Evolutionary conservation across 2,888 invertebrate genomes (phyloP).

Genomic region (Boloria selene): DNA sequence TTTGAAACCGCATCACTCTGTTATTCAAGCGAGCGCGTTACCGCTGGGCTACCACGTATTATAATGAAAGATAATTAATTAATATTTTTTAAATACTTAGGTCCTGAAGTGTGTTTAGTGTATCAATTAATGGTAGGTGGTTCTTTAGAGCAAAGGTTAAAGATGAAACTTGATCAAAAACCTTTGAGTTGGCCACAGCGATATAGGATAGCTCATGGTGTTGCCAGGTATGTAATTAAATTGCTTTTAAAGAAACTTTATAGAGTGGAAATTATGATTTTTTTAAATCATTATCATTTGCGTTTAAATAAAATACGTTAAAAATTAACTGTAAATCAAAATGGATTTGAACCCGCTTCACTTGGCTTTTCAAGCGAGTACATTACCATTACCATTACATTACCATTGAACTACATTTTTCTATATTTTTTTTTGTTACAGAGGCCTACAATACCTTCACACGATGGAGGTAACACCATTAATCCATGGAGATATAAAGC

Average conservation of each 20-base stretch:
- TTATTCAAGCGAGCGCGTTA: too few species aligned
- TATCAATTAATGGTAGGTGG: constrained; percentile 97
- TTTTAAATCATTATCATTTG: too few species aligned
- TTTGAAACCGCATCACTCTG: too few species aligned
- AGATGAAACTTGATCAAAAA: constrained; percentile 64
- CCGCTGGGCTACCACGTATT: too few species aligned
- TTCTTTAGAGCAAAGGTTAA: constrained; percentile 91
- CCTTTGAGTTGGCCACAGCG: constrained; percentile 91
- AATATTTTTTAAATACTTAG: constrained; percentile 44
- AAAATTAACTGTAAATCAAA: too few species aligned
- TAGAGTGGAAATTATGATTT: background rate
- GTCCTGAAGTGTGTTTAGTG: constrained; percentile 92
- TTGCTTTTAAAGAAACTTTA: background rate
- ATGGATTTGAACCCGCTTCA: too few species aligned
- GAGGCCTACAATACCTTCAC: constrained; percentile 95
- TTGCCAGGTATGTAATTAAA: constrained; percentile 83
- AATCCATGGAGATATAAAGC: constrained; percentile 98
- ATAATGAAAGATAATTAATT: too few species aligned
- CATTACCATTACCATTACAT: too few species aligned
- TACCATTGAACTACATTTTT: too few species aligned
- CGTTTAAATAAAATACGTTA: too few species aligned
- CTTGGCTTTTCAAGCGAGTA: too few species aligned
- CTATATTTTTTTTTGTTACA: constrained; percentile 48
- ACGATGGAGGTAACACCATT: constrained; percentile 89
- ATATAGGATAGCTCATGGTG: constrained; percentile 91